Percentiles rank a stretch among this genome's conserved stretches.
Conservation (phyloP, 2,113 vertebrate species). For the Ctenodactylus gundi region DNA sequence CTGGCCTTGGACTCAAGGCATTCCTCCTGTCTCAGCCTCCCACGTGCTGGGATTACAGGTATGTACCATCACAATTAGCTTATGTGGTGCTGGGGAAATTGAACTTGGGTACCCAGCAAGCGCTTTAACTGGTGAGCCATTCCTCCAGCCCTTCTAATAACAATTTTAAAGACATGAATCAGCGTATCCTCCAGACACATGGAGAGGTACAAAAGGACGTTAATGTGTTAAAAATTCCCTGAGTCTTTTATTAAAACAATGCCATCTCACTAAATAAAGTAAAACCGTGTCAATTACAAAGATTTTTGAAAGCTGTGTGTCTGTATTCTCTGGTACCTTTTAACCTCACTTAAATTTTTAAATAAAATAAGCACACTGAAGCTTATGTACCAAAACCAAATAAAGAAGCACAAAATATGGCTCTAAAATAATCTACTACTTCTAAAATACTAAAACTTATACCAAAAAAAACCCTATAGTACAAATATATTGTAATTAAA, state of each 20-base stretch:
- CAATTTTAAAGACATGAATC: not conserved
- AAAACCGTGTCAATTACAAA: not conserved
- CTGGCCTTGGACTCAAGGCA: too few species aligned
- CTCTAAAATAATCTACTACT: not conserved
- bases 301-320: not conserved
- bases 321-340: not conserved
- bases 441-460: not conserved
- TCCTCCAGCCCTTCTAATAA: too few species aligned
- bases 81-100: too few species aligned
- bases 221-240: not conserved
- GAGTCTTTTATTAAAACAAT: not conserved
- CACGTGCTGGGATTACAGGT: too few species aligned
- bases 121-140: too few species aligned
- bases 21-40: too few species aligned
- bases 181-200: not conserved
- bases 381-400: not conserved
- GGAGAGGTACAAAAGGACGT: not conserved
- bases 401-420: not conserved
- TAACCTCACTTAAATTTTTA: constrained; percentile 30
- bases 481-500: not conserved
- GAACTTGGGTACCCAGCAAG: too few species aligned
- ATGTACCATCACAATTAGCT: too few species aligned
- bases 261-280: not conserved
- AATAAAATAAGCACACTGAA: not conserved
- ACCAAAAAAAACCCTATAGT: not conserved